Percentiles rank a stretch among this genome's conserved stretches.
Conservation (phyloP, 2,797 vertebrate genomes). For the Pangasius sanitwongsei region DNA sequence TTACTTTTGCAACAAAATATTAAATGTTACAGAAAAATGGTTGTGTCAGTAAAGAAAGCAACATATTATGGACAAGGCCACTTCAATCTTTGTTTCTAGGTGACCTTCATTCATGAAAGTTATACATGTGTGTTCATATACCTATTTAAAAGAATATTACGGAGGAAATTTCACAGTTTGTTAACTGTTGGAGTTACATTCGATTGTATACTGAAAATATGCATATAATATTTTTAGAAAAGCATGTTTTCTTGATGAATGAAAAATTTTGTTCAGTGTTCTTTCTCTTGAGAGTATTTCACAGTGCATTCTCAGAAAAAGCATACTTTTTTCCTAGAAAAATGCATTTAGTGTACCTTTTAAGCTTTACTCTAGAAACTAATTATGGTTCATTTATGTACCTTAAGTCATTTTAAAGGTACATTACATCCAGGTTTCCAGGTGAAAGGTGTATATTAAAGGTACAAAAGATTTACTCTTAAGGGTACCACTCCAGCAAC, state of each 20-base stretch:
- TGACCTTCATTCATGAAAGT: background rate
- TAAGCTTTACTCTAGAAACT: background rate
- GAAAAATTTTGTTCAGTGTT: background rate
- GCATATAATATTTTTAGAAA: background rate
- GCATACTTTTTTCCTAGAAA: background rate
- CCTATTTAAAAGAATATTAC: background rate
- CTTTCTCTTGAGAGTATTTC: background rate
- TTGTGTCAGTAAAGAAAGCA: background rate
- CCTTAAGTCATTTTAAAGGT: background rate
- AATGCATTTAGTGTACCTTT: background rate
- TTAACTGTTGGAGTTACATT: background rate
- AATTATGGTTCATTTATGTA: background rate
- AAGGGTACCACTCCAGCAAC: background rate
- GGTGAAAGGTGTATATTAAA: background rate
- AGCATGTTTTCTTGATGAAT: background rate
- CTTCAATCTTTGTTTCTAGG: background rate
- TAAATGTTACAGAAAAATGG: background rate
- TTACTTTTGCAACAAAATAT: background rate
- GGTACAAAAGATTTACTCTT: background rate
- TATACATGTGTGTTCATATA: background rate
- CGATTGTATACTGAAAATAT: background rate
- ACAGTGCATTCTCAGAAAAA: background rate
- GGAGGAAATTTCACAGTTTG: background rate
- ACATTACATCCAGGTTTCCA: background rate
- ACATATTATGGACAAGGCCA: background rate